Evolutionary conservation across 2,113 vertebrate species (phyloP).

Genomic region (Hystrix cristata): DNA sequence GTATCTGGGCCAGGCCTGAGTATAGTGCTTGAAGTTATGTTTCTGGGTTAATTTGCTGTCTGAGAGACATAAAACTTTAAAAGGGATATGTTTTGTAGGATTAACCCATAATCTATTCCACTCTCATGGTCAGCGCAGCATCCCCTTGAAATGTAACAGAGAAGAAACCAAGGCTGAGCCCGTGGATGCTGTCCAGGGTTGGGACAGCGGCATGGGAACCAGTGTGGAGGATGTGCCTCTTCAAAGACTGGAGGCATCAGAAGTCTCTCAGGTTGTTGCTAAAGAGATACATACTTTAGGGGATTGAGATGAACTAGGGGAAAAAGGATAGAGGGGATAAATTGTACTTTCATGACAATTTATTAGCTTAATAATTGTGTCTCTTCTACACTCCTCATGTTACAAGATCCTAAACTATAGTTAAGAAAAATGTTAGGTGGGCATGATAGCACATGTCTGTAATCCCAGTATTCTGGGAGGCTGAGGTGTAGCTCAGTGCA

Average conservation of each 20-base stretch:
- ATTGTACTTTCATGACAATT: background rate
- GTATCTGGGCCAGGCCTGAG: background rate
- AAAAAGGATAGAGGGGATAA: background rate
- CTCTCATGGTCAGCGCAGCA: background rate
- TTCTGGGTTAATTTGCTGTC: background rate
- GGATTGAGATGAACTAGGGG: background rate
- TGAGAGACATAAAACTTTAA: slow-evolving; percentile 18
- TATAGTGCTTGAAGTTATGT: background rate
- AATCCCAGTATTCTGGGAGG: background rate
- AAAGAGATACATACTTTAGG: background rate
- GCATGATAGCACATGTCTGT: background rate
- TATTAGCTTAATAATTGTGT: slow-evolving; percentile 3
- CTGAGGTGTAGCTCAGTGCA: background rate
- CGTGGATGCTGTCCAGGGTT: background rate
- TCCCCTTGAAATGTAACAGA: background rate
- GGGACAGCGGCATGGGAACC: accelerated
- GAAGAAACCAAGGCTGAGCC: background rate
- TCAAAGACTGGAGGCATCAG: background rate
- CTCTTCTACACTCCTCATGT: background rate
- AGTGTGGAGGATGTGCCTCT: background rate
- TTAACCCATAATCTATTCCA: background rate
- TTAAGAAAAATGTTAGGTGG: background rate
- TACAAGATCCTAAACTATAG: slow-evolving; percentile 31
- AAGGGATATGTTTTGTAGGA: background rate
- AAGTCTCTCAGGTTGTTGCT: background rate